These are phyloP conservation scores for Myiotriccus ornatus DNA, from an alignment of 2,797 vertebrate species.

Conservation along the genomic window DNA sequence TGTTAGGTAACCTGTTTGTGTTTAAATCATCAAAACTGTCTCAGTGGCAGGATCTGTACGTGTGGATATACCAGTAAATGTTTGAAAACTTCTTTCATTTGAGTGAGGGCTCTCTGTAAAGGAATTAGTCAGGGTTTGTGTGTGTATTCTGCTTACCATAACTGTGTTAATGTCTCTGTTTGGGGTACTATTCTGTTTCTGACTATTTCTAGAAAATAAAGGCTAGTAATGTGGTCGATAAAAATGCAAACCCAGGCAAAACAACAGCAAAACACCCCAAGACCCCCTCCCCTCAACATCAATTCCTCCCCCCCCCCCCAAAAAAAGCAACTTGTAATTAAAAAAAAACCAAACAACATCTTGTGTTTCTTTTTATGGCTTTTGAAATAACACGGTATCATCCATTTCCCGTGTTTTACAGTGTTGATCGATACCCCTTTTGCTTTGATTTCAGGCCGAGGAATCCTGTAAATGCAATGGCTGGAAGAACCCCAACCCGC, in stretches of 20 bases:
- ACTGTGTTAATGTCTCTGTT: not conserved
- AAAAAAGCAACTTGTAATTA: not conserved
- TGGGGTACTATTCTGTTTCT: not conserved
- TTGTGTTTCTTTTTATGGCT: not conserved
- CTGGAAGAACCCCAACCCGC: slow-evolving; percentile 97
- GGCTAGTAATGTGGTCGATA: not conserved
- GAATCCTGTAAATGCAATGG: slow-evolving; percentile 98
- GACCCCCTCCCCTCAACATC: fast-evolving
- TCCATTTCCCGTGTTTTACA: fast-evolving
- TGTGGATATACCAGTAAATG: not conserved
- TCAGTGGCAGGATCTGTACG: fast-evolving
- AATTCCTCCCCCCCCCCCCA: not conserved
- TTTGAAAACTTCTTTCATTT: not conserved
- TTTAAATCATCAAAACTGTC: not conserved
- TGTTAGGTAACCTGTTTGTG: not conserved
- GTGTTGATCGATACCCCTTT: not conserved
- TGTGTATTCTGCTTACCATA: not conserved
- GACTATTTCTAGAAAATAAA: not conserved
- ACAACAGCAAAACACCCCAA: not conserved
- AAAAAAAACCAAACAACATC: not conserved
- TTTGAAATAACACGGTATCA: fast-evolving
- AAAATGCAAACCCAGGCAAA: not conserved
- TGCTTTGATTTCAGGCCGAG: slow-evolving; percentile 82
- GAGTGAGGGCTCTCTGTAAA: not conserved
- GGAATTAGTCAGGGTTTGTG: not conserved